Percentiles rank a stretch among this genome's conserved stretches.
These are phyloP conservation scores for Micropterix aruncella DNA, from an alignment of 2,888 invertebrate species.

Conservation along the genomic window DNA sequence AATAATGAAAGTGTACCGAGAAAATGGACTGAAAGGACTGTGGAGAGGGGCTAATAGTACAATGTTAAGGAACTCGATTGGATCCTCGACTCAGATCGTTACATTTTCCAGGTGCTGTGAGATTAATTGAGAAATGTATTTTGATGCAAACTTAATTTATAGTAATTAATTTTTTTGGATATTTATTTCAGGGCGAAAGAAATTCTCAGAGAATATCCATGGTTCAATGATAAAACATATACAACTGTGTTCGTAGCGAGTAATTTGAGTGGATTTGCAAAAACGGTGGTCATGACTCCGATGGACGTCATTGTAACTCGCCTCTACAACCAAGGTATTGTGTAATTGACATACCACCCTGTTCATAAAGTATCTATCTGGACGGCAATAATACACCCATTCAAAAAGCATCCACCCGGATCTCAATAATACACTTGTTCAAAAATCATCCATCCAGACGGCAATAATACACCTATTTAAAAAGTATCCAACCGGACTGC, in stretches of 20 bases:
- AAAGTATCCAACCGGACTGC: too few species aligned
- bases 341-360: too few species aligned
- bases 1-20: slow-evolving; percentile 40
- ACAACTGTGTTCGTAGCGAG: slow-evolving; percentile 61
- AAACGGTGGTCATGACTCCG: slow-evolving; percentile 70
- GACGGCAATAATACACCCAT: too few species aligned
- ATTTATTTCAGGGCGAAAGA: slow-evolving; percentile 27
- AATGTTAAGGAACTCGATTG: slow-evolving; percentile 63
- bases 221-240: slow-evolving; percentile 44
- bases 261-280: slow-evolving; percentile 62
- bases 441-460: too few species aligned
- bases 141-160: background rate
- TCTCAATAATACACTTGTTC: too few species aligned
- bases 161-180: background rate
- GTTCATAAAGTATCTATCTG: too few species aligned
- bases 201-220: slow-evolving; percentile 29
- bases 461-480: too few species aligned
- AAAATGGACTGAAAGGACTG: slow-evolving; percentile 36
- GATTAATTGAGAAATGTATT: background rate
- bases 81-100: slow-evolving; percentile 73
- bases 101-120: slow-evolving; percentile 47
- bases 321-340: slow-evolving; percentile 70
- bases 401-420: too few species aligned
- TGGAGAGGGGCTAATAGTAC: slow-evolving; percentile 70
- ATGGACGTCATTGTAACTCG: slow-evolving; percentile 83